These are phyloP conservation scores for Sesia apiformis DNA, from an alignment of 2,888 invertebrate genomes.

Conservation along the genomic window DNA sequence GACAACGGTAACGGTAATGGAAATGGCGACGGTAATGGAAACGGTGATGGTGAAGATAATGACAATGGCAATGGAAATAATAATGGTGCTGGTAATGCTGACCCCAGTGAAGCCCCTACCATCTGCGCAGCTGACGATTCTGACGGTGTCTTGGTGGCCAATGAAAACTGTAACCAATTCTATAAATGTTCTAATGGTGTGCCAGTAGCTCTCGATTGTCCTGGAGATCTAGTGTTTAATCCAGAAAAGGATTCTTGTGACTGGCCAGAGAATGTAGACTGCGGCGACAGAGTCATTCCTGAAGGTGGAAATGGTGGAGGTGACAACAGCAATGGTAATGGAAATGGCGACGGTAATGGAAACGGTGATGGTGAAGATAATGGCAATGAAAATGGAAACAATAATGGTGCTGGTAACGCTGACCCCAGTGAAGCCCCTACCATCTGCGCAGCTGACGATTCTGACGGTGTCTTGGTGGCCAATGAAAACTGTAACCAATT, in stretches of 20 bases:
- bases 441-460: conserved; percentile 21
- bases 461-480: conserved; percentile 20
- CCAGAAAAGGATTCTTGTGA: conserved; percentile 24
- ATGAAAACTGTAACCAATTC: conserved; percentile 31
- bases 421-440: conserved; percentile 22
- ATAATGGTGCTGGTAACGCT: conserved; percentile 11
- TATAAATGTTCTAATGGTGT: conserved; percentile 24
- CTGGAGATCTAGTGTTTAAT: conserved; percentile 22
- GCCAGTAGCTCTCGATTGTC: conserved; percentile 22
- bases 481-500: conserved; percentile 33
- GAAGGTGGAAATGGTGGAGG: conserved; percentile 3
- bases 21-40: conserved; percentile 2
- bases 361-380: conserved; percentile 5
- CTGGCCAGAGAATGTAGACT: conserved; percentile 29
- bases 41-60: conserved; percentile 9
- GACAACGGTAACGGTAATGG: conserved; percentile 4
- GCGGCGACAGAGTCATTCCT: conserved; percentile 22
- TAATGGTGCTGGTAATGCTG: conserved; percentile 9
- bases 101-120: conserved; percentile 8
- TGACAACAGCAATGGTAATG: conserved; percentile 3
- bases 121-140: conserved; percentile 23
- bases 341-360: neutral
- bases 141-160: conserved; percentile 24
- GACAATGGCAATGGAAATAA: conserved; percentile 3
- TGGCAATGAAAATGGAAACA: conserved; percentile 2